phyloP scores from a whole-genome alignment of 2,797 vertebrate genomes.

The Pyrocephalus nanus region DNA sequence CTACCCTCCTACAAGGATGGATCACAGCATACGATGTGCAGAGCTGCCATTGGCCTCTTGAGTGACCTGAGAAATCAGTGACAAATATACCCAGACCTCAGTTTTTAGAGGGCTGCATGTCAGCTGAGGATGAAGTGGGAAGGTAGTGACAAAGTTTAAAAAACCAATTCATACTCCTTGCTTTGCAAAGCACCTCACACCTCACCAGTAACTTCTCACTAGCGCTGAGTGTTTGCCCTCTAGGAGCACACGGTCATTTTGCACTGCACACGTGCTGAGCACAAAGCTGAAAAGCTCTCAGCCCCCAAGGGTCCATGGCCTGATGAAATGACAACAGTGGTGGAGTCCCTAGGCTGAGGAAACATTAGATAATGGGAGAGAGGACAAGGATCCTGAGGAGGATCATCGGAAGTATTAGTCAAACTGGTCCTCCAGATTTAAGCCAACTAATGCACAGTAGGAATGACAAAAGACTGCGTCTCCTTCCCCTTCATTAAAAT shows the following conservation, averaged over 20 bases:
- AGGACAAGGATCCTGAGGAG: not conserved
- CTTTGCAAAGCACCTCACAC: not conserved
- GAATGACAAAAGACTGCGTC: not conserved
- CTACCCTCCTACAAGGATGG: not conserved
- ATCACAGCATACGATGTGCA: not conserved
- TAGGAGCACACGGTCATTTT: accelerated
- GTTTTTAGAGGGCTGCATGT: not conserved
- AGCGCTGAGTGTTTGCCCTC: not conserved
- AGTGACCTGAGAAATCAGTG: not conserved
- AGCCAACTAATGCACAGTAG: not conserved
- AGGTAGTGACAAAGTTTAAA: not conserved
- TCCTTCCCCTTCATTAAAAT: not conserved
- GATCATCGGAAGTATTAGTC: not conserved
- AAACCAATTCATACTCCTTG: not conserved
- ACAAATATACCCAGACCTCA: not conserved
- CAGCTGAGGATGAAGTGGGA: not conserved
- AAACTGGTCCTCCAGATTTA: not conserved
- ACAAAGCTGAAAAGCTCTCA: not conserved
- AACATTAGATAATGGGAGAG: not conserved
- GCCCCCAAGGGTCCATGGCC: accelerated
- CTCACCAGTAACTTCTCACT: not conserved
- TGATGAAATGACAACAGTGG: not conserved
- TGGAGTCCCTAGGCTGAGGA: not conserved
- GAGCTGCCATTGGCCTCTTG: accelerated
- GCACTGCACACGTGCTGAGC: not conserved